These are phyloP conservation scores for Mesorhabditis belari DNA, from an alignment of 2,888 invertebrate species.

Conservation along the genomic window DNA sequence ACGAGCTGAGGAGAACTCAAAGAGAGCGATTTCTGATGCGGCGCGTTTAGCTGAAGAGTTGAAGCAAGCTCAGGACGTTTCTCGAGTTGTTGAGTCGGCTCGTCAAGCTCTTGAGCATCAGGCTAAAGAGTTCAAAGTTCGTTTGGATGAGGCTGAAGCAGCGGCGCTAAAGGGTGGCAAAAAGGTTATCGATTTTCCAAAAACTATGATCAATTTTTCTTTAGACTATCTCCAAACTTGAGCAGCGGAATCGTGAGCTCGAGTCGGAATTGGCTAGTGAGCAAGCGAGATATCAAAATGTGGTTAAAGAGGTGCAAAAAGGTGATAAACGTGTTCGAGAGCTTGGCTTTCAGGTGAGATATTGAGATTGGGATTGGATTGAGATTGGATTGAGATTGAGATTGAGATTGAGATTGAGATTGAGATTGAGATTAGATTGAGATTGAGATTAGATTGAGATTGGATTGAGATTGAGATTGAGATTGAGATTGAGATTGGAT, in stretches of 20 bases:
- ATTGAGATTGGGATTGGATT: neutral
- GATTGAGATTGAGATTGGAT: neutral
- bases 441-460: neutral
- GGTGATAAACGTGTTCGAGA: slow-evolving; percentile 59
- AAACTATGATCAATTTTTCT: slow-evolving; percentile 64
- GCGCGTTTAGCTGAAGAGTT: slow-evolving; percentile 96
- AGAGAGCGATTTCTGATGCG: slow-evolving; percentile 98
- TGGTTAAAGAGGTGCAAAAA: slow-evolving; percentile 58
- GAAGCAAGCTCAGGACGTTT: slow-evolving; percentile 94
- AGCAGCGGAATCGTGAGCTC: slow-evolving; percentile 77
- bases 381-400: no score
- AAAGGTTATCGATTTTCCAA: slow-evolving; percentile 95
- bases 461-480: neutral
- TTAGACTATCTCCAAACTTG: slow-evolving; percentile 86
- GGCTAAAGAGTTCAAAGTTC: slow-evolving; percentile 94
- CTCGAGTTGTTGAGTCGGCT: slow-evolving; percentile 92
- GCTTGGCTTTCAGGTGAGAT: slow-evolving; percentile 53
- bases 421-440: neutral
- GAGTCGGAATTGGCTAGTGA: slow-evolving; percentile 78
- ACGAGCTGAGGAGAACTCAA: slow-evolving; percentile 96
- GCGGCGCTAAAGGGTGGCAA: slow-evolving; percentile 95
- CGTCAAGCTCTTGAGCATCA: slow-evolving; percentile 94
- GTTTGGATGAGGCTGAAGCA: slow-evolving; percentile 91
- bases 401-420: neutral
- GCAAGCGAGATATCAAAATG: slow-evolving; percentile 56